Conservation (phyloP, 2,888 invertebrate species). For the Heliconius cydno region DNA sequence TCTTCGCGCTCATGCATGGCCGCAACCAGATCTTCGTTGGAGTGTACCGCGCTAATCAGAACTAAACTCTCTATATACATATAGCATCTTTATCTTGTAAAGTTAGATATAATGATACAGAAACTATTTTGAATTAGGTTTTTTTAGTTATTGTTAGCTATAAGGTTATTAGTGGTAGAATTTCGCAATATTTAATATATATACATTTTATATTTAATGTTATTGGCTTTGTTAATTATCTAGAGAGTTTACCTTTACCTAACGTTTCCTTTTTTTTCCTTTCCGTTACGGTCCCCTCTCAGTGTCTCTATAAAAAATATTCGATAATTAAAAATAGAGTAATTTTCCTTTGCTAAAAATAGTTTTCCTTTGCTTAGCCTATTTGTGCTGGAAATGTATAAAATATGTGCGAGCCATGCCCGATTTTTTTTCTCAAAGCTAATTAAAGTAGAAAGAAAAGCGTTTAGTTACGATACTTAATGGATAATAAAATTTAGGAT, state of each 20-base stretch:
- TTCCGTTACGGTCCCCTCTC: too few relatives aligned
- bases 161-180: not conserved
- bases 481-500: not conserved
- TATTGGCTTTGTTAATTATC: too few relatives aligned
- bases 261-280: too few relatives aligned
- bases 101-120: not conserved
- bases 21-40: slow-evolving; percentile 64
- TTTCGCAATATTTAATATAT: not conserved
- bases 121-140: not conserved
- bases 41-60: slow-evolving; percentile 54
- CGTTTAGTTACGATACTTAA: not conserved
- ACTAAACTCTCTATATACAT: not conserved
- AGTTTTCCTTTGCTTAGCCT: not conserved
- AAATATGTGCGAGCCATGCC: too few relatives aligned
- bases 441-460: not conserved
- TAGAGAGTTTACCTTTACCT: too few relatives aligned
- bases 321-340: too few relatives aligned
- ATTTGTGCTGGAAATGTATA: not conserved
- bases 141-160: not conserved
- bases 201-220: not conserved
- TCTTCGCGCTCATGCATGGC: slow-evolving; percentile 63
- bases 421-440: not conserved
- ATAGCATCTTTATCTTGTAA: not conserved
- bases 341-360: not conserved
- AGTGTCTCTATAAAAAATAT: too few relatives aligned